Conservation (phyloP, 2,888 invertebrate species). For the Caenorhabditis parvicauda region DNA sequence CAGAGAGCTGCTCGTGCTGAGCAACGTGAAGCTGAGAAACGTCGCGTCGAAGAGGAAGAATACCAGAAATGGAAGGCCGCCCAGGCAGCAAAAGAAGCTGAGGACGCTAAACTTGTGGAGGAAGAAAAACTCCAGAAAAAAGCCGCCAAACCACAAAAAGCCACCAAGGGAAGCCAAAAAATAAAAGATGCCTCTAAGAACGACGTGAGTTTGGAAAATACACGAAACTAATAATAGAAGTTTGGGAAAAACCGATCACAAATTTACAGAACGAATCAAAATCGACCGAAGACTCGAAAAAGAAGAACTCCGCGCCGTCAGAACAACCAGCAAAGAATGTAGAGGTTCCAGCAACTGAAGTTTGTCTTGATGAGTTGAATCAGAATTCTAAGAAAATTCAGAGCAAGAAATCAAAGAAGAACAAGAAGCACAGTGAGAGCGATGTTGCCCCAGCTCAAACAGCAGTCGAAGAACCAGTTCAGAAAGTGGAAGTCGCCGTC, state of each 20-base stretch:
- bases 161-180: constrained; percentile 2
- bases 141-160: constrained; percentile 12
- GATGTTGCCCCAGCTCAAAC: constrained; percentile 10
- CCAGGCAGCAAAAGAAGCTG: constrained; percentile 24
- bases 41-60: constrained; percentile 25
- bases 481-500: not conserved
- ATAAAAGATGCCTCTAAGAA: not conserved
- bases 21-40: constrained; percentile 25
- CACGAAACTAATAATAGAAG: not conserved
- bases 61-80: constrained; percentile 28
- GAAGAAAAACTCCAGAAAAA: constrained; percentile 24
- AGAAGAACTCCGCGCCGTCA: not conserved
- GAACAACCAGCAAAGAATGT: no score
- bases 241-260: not conserved
- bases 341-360: no score
- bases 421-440: no score
- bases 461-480: constrained; percentile 12
- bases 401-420: no score
- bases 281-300: not conserved
- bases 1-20: constrained; percentile 19
- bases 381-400: not conserved
- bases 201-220: not conserved
- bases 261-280: not conserved
- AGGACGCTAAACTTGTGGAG: constrained; percentile 23
- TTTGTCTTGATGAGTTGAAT: not conserved